Conservation (phyloP, 2,113 vertebrate genomes). For the Chaetura pelagica region DNA sequence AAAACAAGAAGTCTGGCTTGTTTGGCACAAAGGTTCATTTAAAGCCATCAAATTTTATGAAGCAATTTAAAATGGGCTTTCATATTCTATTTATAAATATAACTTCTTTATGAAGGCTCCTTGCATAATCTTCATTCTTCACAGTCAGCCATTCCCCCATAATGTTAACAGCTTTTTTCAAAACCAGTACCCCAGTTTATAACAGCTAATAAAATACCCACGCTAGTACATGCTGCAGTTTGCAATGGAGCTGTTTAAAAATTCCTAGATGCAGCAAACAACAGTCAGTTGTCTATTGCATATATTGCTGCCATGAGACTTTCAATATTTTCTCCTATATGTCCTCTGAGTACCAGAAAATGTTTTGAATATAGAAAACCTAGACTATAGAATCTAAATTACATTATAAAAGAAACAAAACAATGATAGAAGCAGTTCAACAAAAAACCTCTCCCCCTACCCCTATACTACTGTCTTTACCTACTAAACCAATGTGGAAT, state of each 20-base stretch:
- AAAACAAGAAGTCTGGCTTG: not conserved
- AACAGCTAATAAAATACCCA: constrained; percentile 13
- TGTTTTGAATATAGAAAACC: not conserved
- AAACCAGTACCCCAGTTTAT: constrained; percentile 11
- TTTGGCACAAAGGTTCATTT: not conserved
- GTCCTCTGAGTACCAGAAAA: constrained; percentile 33
- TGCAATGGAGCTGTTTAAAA: constrained; percentile 30
- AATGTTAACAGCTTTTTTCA: constrained; percentile 12
- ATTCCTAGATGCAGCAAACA: constrained; percentile 34
- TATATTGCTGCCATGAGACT: not conserved
- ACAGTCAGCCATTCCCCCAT: not conserved
- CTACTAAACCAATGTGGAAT: not conserved
- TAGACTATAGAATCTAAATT: not conserved
- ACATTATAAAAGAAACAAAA: not conserved
- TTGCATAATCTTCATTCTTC: constrained; percentile 34
- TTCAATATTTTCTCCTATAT: constrained; percentile 24
- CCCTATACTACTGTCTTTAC: not conserved
- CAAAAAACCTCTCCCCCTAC: not conserved
- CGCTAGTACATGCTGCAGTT: not conserved
- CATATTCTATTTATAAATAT: constrained; percentile 41
- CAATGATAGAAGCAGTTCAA: not conserved
- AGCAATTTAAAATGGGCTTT: constrained; percentile 32
- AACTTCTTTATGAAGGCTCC: constrained; percentile 41
- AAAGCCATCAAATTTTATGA: constrained; percentile 44
- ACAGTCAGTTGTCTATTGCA: not conserved